These are phyloP conservation scores for Hippocampus mohnikei DNA, from an alignment of 2,113 vertebrate species.

Conservation along the genomic window DNA sequence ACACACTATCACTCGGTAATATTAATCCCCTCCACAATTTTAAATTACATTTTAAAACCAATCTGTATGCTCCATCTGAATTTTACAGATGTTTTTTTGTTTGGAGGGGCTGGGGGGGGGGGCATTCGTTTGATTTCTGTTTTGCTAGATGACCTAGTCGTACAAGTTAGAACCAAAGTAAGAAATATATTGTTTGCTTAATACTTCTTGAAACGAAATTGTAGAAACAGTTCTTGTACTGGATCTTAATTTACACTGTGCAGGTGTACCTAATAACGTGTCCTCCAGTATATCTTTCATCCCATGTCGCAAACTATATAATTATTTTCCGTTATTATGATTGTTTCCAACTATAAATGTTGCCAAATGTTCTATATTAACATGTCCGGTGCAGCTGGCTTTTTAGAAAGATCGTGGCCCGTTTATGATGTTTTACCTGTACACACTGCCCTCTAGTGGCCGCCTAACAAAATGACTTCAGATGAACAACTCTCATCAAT, in stretches of 20 bases:
- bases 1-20: too few relatives aligned
- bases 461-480: constrained; percentile 23
- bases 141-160: too few relatives aligned
- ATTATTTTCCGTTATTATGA: background rate
- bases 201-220: background rate
- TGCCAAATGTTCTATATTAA: background rate
- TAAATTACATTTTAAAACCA: too few relatives aligned
- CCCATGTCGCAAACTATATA: background rate
- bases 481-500: constrained; percentile 11
- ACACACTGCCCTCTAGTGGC: constrained; percentile 55
- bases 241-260: background rate
- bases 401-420: background rate
- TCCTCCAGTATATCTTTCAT: background rate
- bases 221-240: background rate
- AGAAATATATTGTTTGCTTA: too few relatives aligned
- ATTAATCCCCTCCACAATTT: too few relatives aligned
- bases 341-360: background rate
- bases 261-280: background rate
- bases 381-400: background rate
- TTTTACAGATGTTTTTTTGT: too few relatives aligned
- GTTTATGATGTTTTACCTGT: too few relatives aligned
- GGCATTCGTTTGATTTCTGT: too few relatives aligned
- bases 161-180: too few relatives aligned
- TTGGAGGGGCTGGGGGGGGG: too few relatives aligned
- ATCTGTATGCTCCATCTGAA: too few relatives aligned